Conservation (phyloP, 2,113 vertebrate species). For the Hemicordylus capensis region DNA sequence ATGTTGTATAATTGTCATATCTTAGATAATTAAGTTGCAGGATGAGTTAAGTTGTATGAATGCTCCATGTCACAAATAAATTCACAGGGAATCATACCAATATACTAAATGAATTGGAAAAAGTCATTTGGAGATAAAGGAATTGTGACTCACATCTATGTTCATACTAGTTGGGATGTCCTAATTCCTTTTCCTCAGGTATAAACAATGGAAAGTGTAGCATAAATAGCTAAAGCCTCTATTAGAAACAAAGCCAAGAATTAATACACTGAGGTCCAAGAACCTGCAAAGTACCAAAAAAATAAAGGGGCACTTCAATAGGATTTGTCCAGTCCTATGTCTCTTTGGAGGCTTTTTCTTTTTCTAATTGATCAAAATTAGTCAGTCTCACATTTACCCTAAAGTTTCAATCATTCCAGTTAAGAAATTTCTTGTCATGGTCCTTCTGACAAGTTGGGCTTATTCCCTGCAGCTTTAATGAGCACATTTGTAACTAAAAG, state of each 20-base stretch:
- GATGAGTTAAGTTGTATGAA: background rate
- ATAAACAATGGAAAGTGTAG: background rate
- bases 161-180: conserved; percentile 24
- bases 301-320: background rate
- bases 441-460: background rate
- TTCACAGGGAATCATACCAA: conserved; percentile 19
- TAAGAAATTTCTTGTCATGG: background rate
- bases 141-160: conserved; percentile 39
- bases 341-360: background rate
- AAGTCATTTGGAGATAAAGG: conserved; percentile 15
- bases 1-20: too few species aligned
- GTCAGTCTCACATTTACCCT: background rate
- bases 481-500: conserved; percentile 24
- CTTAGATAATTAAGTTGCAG: background rate
- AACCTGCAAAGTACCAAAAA: background rate
- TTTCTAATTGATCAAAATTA: background rate
- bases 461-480: conserved; percentile 25
- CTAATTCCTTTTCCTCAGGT: background rate
- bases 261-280: background rate
- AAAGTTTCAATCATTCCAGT: background rate
- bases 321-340: background rate
- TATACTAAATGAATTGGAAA: conserved; percentile 44
- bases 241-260: conserved; percentile 10
- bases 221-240: conserved; percentile 6
- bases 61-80: conserved; percentile 20